phyloP scores from a whole-genome alignment of 2,113 vertebrate genomes.

The Candoia aspera region DNA sequence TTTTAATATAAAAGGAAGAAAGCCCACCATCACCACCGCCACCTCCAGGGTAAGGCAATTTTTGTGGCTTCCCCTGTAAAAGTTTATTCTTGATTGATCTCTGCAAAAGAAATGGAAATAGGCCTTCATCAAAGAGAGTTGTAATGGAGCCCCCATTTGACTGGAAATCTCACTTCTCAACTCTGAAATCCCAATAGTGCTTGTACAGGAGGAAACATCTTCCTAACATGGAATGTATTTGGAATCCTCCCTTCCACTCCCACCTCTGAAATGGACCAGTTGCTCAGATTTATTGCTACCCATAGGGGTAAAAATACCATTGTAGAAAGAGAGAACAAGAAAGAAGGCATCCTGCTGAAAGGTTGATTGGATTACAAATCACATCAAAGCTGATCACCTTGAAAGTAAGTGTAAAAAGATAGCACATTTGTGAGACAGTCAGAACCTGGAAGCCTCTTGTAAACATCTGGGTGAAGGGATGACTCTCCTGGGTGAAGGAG shows the following conservation, averaged over 20 bases:
- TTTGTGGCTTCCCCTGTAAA: neutral
- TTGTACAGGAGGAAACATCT: neutral
- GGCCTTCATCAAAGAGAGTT: neutral
- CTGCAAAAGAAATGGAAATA: neutral
- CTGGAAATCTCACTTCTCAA: neutral
- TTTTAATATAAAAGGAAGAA: neutral
- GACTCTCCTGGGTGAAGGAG: neutral
- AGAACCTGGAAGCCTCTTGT: neutral
- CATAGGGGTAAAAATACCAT: neutral
- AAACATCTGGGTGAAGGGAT: neutral
- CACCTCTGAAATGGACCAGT: neutral
- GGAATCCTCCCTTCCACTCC: neutral
- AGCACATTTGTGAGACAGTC: neutral
- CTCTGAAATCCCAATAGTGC: neutral
- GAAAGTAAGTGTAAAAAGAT: neutral
- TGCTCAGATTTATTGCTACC: neutral
- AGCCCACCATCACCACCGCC: neutral
- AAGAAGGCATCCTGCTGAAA: neutral
- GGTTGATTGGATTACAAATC: neutral
- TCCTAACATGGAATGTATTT: neutral
- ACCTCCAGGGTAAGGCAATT: neutral
- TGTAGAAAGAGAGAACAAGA: neutral
- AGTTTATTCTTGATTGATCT: neutral
- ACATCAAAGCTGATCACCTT: neutral
- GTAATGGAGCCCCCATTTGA: neutral